A percentile compares a stretch with the other conserved stretches of the same genome.
Evolutionary conservation across 1,140 invertebrate species (phyloP).

Genomic region (Zelostemma sp.): DNA sequence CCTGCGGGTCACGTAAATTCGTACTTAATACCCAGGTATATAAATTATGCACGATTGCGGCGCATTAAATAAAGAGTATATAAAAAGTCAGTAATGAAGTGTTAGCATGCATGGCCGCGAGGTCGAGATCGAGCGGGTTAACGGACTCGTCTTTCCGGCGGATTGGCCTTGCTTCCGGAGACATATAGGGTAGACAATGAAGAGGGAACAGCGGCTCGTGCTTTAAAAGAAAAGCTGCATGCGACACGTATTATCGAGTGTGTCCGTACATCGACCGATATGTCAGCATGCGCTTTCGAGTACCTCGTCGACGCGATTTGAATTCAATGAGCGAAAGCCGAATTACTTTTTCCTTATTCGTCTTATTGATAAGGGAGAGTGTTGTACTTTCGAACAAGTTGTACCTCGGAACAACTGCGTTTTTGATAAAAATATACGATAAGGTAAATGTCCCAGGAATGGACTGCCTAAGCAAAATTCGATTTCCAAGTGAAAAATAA

Average conservation of each 20-base stretch:
- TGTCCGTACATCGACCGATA: conserved; percentile 62
- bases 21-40: conserved; percentile 30
- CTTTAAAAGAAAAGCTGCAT: conserved; percentile 32
- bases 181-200: conserved; percentile 71
- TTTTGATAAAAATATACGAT: too few species aligned
- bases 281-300: conserved; percentile 58
- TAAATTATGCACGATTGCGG: conserved; percentile 52
- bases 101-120: conserved; percentile 65
- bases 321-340: conserved; percentile 16
- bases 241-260: conserved; percentile 61
- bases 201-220: conserved; percentile 47
- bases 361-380: conserved; percentile 43
- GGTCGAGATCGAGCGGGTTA: conserved; percentile 68
- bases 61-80: conserved; percentile 53
- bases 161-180: conserved; percentile 70
- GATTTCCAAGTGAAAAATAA: too few species aligned
- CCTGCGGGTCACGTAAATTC: conserved; percentile 42
- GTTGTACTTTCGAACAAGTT: too few species aligned
- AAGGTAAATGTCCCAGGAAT: too few species aligned
- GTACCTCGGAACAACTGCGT: too few species aligned
- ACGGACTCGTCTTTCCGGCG: conserved; percentile 70
- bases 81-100: conserved; percentile 65
- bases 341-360: conserved; percentile 15
- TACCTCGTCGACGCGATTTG: conserved; percentile 39
- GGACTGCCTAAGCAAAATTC: too few species aligned